Evolutionary conservation across 2,113 vertebrate species (phyloP).

Genomic region (Coregonus clupeaformis): DNA sequence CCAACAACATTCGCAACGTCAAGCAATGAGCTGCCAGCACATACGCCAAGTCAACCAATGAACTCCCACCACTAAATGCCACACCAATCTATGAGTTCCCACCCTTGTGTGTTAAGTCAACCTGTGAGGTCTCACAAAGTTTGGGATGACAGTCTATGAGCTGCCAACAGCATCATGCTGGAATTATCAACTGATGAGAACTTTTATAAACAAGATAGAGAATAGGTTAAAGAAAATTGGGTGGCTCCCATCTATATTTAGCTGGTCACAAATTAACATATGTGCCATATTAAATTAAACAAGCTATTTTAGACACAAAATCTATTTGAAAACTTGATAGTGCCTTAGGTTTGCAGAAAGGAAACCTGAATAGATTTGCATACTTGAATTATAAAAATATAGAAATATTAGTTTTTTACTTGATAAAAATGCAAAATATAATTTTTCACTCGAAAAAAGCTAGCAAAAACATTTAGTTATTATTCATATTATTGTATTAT

Average conservation of each 20-base stretch:
- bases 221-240: slow-evolving; percentile 9
- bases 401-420: no score
- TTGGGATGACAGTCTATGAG: slow-evolving; percentile 49
- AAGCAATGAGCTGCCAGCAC: slow-evolving; percentile 35
- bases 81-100: not conserved
- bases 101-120: not conserved
- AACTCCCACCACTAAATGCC: slow-evolving; percentile 4
- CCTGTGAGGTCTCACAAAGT: not conserved
- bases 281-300: slow-evolving; percentile 68
- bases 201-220: slow-evolving; percentile 41
- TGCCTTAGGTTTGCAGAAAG: slow-evolving; percentile 79
- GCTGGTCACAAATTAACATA: slow-evolving; percentile 38
- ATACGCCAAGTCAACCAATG: slow-evolving; percentile 15
- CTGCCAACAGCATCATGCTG: not conserved
- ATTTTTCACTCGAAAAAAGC: slow-evolving; percentile 2
- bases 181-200: slow-evolving; percentile 26
- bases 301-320: slow-evolving; percentile 81
- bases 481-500: slow-evolving; percentile 41
- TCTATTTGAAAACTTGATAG: slow-evolving; percentile 74
- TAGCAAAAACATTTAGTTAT: slow-evolving; percentile 22
- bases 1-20: not conserved
- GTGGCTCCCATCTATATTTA: not conserved
- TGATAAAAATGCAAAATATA: no score
- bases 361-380: slow-evolving; percentile 83
- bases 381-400: slow-evolving; percentile 68